These are phyloP conservation scores for Brachionus rubens DNA, from an alignment of 1,140 invertebrate genomes.

Conservation along the genomic window DNA sequence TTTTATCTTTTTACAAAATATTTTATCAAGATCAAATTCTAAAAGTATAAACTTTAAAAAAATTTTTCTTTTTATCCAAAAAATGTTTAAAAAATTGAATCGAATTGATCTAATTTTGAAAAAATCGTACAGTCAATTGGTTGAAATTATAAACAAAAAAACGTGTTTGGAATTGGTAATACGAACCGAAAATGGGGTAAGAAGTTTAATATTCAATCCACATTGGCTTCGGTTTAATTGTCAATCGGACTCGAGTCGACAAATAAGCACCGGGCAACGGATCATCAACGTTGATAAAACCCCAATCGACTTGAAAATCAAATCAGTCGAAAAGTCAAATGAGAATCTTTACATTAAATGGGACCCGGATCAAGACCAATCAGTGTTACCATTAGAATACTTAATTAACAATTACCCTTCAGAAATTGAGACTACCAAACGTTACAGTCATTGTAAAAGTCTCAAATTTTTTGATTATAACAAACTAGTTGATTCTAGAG, in stretches of 20 bases:
- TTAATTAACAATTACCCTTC: slow-evolving; percentile 15
- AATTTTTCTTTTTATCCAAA: no score
- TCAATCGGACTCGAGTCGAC: slow-evolving; percentile 18
- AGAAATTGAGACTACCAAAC: neutral
- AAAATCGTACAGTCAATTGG: no score
- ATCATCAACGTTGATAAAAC: neutral
- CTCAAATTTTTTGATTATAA: slow-evolving; percentile 14
- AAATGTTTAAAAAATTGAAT: no score
- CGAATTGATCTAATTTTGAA: no score
- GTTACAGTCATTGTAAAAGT: neutral
- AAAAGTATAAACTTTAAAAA: no score
- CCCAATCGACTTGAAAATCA: neutral
- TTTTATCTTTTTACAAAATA: no score
- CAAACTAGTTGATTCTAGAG: neutral
- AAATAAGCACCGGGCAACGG: slow-evolving; percentile 25
- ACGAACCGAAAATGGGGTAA: no score
- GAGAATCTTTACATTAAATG: neutral
- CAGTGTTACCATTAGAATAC: slow-evolving; percentile 11
- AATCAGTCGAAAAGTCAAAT: neutral
- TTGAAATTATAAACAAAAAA: no score
- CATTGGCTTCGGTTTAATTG: slow-evolving; percentile 46
- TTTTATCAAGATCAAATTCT: no score
- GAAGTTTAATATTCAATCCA: slow-evolving; percentile 15
- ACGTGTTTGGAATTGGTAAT: no score
- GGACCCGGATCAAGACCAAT: neutral